Evolutionary conservation across 2,797 vertebrate species (phyloP), one percentile per base, ranked within the genome.

Genomic region (Rhabdophis nuchalis): DNA sequence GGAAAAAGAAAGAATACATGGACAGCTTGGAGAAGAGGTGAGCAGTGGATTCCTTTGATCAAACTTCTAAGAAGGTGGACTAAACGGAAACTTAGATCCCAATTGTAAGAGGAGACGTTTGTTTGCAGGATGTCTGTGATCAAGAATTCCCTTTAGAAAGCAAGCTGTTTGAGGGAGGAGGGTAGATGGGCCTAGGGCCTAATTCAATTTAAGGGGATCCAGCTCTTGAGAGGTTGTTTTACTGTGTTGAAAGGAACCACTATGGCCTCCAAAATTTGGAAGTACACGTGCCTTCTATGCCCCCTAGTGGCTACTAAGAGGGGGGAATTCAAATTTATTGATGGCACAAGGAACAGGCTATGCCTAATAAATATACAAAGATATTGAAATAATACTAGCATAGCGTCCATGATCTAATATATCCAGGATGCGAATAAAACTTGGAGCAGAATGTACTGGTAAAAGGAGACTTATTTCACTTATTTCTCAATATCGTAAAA

Each of bases 1-100:
- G 99, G 93, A 99, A 99, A 98, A 99, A 99, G 98, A 99, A 99
- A 95, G 99, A 99, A 97, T 99, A 99, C 96, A 99, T 99, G 99
- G 99, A 99, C 93, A 98, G 98, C 86, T 96, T 99, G 96, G 99
- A 99, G 97, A 99, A 99, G 97, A 99, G 99, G 99, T 99, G 97
- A 97, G 98, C 94, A 94, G 93, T 58, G 57, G 91, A 90, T 90
- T 93, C 57, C 1, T 52, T 12, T 1, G 0, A 85, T 58, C 87
- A 54, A 56, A 60, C 14, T 53, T 68, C 86, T 53, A 10, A 32
- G 85, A 77, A 29, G 46, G 10, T 29, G 57, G 41, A 29, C 23
- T 54, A 57, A 72, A 60, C 0, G 0, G 77, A 46, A 29, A 4
- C 56, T 50, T 56, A 32, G 54, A 41, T n/a, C 56, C 36, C 72